Evolutionary conservation across 2,888 invertebrate species (phyloP).

Genomic region (Elmis aenea): DNA sequence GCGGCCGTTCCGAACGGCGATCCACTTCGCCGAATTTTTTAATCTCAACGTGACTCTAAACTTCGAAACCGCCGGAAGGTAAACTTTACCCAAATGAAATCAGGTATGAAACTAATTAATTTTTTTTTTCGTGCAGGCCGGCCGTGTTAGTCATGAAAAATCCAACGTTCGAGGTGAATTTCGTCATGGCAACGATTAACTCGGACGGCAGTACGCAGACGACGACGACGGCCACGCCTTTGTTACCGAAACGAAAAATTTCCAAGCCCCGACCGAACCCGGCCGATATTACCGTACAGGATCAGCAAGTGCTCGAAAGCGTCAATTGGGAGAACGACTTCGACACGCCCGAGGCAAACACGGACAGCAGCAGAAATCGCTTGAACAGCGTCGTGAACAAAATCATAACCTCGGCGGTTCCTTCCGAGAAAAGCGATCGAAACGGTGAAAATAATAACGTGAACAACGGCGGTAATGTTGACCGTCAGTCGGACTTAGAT

Average conservation of each 20-base stretch:
- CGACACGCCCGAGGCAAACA: conserved; percentile 8
- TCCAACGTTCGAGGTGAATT: conserved; percentile 69
- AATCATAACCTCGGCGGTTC: too few species aligned
- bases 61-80: conserved; percentile 75
- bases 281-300: conserved; percentile 29
- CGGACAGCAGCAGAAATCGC: background rate
- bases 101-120: too few species aligned
- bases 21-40: conserved; percentile 73
- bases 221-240: conserved; percentile 37
- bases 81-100: too few species aligned
- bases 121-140: too few species aligned
- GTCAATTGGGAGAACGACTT: conserved; percentile 34
- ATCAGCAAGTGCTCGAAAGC: conserved; percentile 29
- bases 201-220: conserved; percentile 48
- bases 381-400: conserved; percentile 6
- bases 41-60: conserved; percentile 63
- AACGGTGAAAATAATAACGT: conserved; percentile 3
- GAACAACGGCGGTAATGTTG: conserved; percentile 2
- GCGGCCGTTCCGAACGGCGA: conserved; percentile 75
- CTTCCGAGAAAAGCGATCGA: background rate
- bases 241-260: conserved; percentile 41
- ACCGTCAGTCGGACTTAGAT: background rate
- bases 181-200: conserved; percentile 75
- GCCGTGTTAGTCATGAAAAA: conserved; percentile 69
- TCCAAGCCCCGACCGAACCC: too few species aligned